Conservation (phyloP, 1,140 invertebrate species). For the Tribolium madens region DNA sequence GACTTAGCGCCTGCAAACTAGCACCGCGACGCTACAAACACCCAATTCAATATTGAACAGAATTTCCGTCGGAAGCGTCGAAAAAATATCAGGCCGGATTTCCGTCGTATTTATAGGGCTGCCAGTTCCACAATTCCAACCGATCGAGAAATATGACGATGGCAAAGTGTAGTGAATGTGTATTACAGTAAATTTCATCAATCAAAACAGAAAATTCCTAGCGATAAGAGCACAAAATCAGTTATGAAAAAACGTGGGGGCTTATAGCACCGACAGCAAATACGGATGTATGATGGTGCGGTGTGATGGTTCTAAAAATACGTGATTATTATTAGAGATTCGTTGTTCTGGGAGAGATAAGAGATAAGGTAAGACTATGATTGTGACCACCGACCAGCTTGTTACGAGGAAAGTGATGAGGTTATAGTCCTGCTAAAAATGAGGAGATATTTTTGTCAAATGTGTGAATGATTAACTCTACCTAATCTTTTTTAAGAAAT, state of each 20-base stretch:
- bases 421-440: no score
- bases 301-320: constrained; percentile 31
- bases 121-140: constrained; percentile 39
- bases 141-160: constrained; percentile 26
- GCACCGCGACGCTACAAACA: constrained; percentile 14
- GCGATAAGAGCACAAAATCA: not conserved
- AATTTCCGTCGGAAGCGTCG: not conserved
- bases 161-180: constrained; percentile 28
- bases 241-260: not conserved
- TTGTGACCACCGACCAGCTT: not conserved
- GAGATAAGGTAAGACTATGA: constrained; percentile 21
- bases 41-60: not conserved
- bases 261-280: constrained; percentile 5
- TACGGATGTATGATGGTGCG: no score
- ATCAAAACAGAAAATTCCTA: not conserved
- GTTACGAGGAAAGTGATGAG: no score
- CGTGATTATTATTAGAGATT: constrained; percentile 37
- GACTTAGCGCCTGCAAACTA: constrained; percentile 27
- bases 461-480: not conserved
- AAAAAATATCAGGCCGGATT: constrained; percentile 1
- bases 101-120: constrained; percentile 43
- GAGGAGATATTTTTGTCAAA: not conserved
- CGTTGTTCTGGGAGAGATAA: not conserved
- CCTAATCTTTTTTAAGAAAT: not conserved
- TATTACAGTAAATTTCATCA: constrained; percentile 5